Evolutionary conservation across 2,888 invertebrate genomes (phyloP), one percentile per base, ranked within the genome.

Genomic region (Euzophera pinguis): DNA sequence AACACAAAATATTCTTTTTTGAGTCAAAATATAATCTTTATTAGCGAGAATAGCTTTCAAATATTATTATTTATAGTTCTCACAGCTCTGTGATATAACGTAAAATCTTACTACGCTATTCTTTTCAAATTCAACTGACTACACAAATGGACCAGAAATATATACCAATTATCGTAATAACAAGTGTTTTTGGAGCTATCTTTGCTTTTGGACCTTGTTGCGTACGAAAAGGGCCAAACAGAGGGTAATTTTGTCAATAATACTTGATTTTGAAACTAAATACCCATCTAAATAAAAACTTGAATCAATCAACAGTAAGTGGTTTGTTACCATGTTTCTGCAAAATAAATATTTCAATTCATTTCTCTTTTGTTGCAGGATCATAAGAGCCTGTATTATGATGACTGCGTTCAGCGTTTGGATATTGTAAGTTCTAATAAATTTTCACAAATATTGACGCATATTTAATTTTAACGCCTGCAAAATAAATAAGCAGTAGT

Each of bases 321-420:
- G n/a, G n/a, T n/a, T n/a, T n/a, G n/a, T n/a, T n/a, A n/a, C n/a
- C n/a, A n/a, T n/a, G n/a, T n/a, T n/a, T n/a, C n/a, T n/a, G n/a
- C n/a, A n/a, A n/a, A n/a, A n/a, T n/a, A n/a, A n/a, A n/a, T n/a
- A n/a, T n/a, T n/a, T n/a, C n/a, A n/a, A n/a, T n/a, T n/a, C n/a
- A n/a, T n/a, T n/a, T n/a, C n/a, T n/a, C n/a, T 37, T 59, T 54
- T 16, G 47, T 82, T 75, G 34, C 73, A 85, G 84, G 4, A 64
- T 85, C 2, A 59, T 69, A 4, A 70, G 63, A 58, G 65, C 65
- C 48, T 69, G 75, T 49, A 71, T 84, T 13, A 75, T 75, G 77
- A 5, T 84, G 12, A 42, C 77, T 13, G 59, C 73, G 0, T 57
- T 58, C 16, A 54, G 50, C 13, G 48, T 55, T 49, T 58, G 58